Base-by-base conservation (phyloP, 1,140 invertebrate species). In the Macrobrachium nipponense region DNA sequence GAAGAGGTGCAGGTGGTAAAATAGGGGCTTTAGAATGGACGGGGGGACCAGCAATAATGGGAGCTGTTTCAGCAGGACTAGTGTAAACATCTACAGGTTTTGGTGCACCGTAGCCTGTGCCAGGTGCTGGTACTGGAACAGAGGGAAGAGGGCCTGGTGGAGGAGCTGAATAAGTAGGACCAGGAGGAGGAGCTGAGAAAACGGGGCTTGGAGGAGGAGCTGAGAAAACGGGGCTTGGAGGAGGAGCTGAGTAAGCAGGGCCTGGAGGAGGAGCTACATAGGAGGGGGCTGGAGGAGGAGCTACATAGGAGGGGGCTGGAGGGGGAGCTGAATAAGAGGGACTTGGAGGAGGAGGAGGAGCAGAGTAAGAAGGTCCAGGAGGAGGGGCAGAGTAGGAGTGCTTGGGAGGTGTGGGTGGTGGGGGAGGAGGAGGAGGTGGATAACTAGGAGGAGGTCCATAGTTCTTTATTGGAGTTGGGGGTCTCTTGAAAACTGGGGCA, bases 371-470 rank as follows among this genome's bases (percentile, higher is more conserved):
- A 36, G 72, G 80, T 14, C 59, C 27, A 58, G n/a, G 62, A 43
- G 23, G 77, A 36, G 60, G 75, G 73, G 43, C 36, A 62, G 59
- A 59, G 72, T 72, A 62, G 51, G 78, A 18, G 17, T 60, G 43
- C 6, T 64, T 44, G 23, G 61, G 88, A 27, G 88, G 68, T 8
- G 80, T 85, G 51, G 85, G 80, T 44, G 80, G 85, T 17, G 59
- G 83, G 2, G 78, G 51, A 20, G 87, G 87, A 51, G 78, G 77
- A 23, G 68, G 79, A 72, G 66, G 36, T 20, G 83, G 62, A 17
- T 73, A 76, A 36, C 20, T 44, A 0, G 59, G 68, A 5, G 72
- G 27, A 73, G 82, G 75, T 23, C 51, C 43, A 0, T 78, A 36
- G 23, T 20, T 51, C 43, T 73, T 79, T 51, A 23, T 20, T 5